Base-by-base conservation (phyloP, 2,797 vertebrate species). In the Limnodromus scolopaceus region DNA sequence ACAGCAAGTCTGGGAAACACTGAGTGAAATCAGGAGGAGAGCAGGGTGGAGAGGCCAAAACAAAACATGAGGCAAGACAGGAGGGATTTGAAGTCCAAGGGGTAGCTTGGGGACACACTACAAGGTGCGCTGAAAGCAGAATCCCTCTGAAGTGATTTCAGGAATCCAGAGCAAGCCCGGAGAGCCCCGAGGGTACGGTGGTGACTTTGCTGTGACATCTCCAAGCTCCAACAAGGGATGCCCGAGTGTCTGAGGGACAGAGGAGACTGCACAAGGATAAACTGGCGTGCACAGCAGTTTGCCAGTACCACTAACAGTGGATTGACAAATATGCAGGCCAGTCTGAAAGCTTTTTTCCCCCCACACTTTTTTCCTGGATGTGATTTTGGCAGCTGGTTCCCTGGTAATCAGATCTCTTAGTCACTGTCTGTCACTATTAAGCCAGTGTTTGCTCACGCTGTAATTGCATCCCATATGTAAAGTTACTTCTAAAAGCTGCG, bases 341-440 rank as follows among this genome's bases (percentile, higher is more conserved):
- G 64, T 30, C 65, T 84, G 72, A 80, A 87, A 45, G n/a, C 7
- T 16, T 83, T 64, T 85, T 9, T 19, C 14, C 22, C 23, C 7
- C 1, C 30, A 11, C 39, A 28, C 22, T 85, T 80, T 94, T 92
- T 79, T 84, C 84, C 83, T 96, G 72, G 80, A 78, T 89, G 55
- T 60, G 80, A 87, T 91, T 95, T 87, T 96, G 87, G 82, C 95
- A 81, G 71, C 87, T 84, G 69, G 39, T 57, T 96, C 77, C 71
- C 61, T 70, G 36, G 89, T 93, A 96, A 97, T 96, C 92, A 94
- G 63, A 86, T 74, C 79, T 94, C 89, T 88, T 93, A 95, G 91
- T 97, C 94, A 91, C 74, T 95, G 84, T 96, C 96, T 96, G 91
- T 94, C 96, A 92, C 79, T 91, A 78, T 92, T 87, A 83, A 92